A percentile compares a stretch with the other conserved stretches of the same genome.
phyloP scores from a whole-genome alignment of 2,113 vertebrate genomes.

The Gorilla gorilla region DNA sequence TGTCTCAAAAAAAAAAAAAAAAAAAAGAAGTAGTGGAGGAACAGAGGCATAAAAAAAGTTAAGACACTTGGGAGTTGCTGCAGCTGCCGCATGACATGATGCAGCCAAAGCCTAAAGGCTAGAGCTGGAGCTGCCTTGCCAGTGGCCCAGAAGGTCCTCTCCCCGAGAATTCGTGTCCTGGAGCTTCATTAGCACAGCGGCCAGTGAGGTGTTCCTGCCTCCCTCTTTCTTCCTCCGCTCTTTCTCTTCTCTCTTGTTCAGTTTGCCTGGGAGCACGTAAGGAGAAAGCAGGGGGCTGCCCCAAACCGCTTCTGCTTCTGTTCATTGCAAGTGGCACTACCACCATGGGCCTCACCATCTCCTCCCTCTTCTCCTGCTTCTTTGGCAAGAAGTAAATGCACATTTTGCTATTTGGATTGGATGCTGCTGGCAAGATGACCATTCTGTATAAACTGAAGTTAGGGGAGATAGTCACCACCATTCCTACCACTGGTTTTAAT shows the following conservation, averaged over 20 bases:
- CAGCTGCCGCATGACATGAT: conserved; percentile 86
- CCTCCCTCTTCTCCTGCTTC: conserved; percentile 88
- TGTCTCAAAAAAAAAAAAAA: too few relatives aligned
- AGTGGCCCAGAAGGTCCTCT: conserved; percentile 52
- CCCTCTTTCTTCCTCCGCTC: neutral
- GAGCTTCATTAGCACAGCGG: neutral
- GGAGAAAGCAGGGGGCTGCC: neutral
- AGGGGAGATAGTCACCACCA: too few relatives aligned
- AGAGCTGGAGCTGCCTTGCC: conserved; percentile 38
- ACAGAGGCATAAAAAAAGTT: neutral
- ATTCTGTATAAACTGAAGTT: too few relatives aligned
- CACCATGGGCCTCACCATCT: conserved; percentile 90
- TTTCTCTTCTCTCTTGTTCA: neutral
- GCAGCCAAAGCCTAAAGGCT: conserved; percentile 67
- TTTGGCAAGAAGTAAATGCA: conserved; percentile 93
- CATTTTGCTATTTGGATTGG: conserved; percentile 85
- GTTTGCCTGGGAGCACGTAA: neutral
- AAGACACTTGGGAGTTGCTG: conserved; percentile 23
- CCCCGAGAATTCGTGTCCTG: neutral
- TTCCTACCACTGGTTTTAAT: too few relatives aligned
- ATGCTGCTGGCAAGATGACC: too few relatives aligned
- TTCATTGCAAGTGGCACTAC: conserved; percentile 43
- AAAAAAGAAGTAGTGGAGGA: neutral
- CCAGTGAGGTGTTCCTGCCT: neutral
- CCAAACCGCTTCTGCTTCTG: conserved; percentile 7